phyloP scores from a whole-genome alignment of 2,888 invertebrate genomes.

The Coleophora flavipennella region DNA sequence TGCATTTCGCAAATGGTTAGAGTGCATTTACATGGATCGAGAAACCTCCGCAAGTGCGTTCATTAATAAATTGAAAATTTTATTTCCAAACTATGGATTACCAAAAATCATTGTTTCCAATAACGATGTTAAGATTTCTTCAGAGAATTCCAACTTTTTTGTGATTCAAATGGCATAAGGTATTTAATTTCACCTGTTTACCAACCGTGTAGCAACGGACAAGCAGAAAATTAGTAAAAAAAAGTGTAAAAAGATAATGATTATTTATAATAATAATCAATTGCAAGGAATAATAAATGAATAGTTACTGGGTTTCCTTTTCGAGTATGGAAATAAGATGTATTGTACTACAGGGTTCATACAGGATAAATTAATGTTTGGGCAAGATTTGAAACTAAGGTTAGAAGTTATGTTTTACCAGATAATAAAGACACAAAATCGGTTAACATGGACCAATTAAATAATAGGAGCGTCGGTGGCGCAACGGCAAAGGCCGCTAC shows the following conservation, averaged over 20 bases:
- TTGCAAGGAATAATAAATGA: constrained; percentile 5
- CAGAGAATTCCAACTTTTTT: constrained; percentile 9
- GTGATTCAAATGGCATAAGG: constrained; percentile 7
- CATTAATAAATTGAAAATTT: constrained; percentile 7
- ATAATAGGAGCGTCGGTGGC: too few relatives aligned
- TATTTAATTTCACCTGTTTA: constrained; percentile 8
- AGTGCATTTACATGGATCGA: constrained; percentile 12
- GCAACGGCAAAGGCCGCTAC: too few relatives aligned
- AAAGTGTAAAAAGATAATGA: constrained; percentile 17
- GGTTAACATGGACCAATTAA: too few relatives aligned
- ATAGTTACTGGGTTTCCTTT: constrained; percentile 12
- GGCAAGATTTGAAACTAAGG: constrained; percentile 12
- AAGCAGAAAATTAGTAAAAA: background rate
- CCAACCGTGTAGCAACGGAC: background rate
- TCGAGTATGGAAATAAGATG: constrained; percentile 16
- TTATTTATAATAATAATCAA: constrained; percentile 6
- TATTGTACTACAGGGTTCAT: constrained; percentile 16
- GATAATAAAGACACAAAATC: background rate
- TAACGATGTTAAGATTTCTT: constrained; percentile 10
- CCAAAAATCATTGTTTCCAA: constrained; percentile 5
- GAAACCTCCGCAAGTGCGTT: constrained; percentile 5
- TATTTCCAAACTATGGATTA: constrained; percentile 2
- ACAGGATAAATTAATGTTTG: constrained; percentile 17
- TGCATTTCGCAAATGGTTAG: constrained; percentile 11
- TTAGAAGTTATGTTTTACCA: constrained; percentile 12